phyloP scores from a whole-genome alignment of 2,113 vertebrate genomes.

The Archilochus colubris region DNA sequence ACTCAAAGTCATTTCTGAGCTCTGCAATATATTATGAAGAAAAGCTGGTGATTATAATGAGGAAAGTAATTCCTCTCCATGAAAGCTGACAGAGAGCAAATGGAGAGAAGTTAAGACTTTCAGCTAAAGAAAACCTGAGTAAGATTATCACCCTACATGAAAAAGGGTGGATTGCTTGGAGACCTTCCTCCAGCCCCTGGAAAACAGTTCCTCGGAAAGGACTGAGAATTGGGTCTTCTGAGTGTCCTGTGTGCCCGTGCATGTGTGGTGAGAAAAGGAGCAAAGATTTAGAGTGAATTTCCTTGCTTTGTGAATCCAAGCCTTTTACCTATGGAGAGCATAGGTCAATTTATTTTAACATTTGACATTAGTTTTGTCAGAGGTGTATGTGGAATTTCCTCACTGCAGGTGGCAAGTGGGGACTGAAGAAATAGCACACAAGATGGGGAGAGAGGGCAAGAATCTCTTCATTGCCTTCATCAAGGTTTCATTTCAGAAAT shows the following conservation, averaged over 20 bases:
- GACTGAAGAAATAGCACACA: background rate
- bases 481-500: background rate
- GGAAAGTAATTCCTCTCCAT: background rate
- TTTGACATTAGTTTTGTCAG: background rate
- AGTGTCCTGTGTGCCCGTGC: background rate
- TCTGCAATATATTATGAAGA: constrained; percentile 3
- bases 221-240: background rate
- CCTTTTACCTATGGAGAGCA: background rate
- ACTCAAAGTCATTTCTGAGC: constrained; percentile 34
- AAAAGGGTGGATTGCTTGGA: background rate
- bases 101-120: background rate
- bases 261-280: background rate
- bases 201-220: background rate
- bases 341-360: no score
- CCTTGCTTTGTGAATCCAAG: background rate
- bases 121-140: background rate
- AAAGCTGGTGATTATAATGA: constrained; percentile 49
- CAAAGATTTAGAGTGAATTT: background rate
- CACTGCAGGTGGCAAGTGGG: background rate
- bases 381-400: background rate
- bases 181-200: background rate
- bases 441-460: accelerated
- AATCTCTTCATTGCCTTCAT: background rate
- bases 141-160: background rate
- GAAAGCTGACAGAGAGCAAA: constrained; percentile 17